These are phyloP conservation scores for Okapia johnstoni DNA, from an alignment of 2,113 vertebrate genomes.

Conservation along the genomic window DNA sequence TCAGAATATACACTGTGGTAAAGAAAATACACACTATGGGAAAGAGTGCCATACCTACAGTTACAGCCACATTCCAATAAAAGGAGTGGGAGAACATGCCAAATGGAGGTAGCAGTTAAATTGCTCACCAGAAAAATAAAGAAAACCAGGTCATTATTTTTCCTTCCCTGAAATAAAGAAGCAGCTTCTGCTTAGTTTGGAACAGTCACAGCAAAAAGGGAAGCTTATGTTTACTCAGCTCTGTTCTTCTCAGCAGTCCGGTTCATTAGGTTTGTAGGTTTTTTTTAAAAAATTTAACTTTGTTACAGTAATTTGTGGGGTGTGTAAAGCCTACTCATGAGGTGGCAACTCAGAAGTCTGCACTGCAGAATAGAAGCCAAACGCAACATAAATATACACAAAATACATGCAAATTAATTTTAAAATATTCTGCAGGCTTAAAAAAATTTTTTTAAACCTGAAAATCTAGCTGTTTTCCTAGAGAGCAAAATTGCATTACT, in stretches of 20 bases:
- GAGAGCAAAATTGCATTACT: not conserved
- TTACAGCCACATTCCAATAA: not conserved
- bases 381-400: not conserved
- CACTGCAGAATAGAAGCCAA: not conserved
- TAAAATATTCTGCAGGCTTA: not conserved
- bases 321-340: not conserved
- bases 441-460: not conserved
- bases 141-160: constrained; percentile 43
- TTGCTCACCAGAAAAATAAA: constrained; percentile 51
- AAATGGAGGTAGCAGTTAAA: constrained; percentile 10
- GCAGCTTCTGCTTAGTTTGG: constrained; percentile 43
- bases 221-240: constrained; percentile 44
- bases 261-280: not conserved
- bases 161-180: constrained; percentile 31
- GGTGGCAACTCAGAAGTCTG: not conserved
- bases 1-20: not conserved
- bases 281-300: not conserved
- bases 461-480: not conserved
- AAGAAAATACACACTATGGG: not conserved
- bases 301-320: not conserved
- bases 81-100: not conserved
- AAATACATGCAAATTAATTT: not conserved
- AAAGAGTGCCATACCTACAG: not conserved
- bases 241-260: not conserved
- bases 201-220: not conserved